phyloP scores from a whole-genome alignment of 2,797 vertebrate species.

The Pempheris klunzingeri region DNA sequence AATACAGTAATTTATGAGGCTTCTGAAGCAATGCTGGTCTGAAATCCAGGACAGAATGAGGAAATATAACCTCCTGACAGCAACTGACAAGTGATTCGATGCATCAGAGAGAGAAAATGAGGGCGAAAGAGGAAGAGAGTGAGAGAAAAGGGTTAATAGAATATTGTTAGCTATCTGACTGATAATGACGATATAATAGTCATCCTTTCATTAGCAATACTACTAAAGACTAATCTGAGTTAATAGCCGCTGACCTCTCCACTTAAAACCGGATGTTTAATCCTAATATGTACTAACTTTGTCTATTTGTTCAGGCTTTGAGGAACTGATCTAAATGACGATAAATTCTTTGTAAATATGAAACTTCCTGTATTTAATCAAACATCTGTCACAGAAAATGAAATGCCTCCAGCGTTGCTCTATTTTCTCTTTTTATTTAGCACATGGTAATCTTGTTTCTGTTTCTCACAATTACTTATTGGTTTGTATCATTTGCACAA shows the following conservation, averaged over 20 bases:
- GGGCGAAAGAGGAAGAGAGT: not conserved
- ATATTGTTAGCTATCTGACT: not conserved
- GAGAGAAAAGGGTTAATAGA: not conserved
- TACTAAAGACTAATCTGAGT: not conserved
- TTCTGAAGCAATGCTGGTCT: not conserved
- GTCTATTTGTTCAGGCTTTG: not conserved
- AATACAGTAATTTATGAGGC: not conserved
- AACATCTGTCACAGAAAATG: not conserved
- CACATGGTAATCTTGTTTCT: not conserved
- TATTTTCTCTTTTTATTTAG: slow-evolving; percentile 1
- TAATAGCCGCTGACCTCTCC: not conserved
- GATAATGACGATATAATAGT: not conserved
- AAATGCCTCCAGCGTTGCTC: not conserved
- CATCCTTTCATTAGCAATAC: not conserved
- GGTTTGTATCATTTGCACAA: slow-evolving; percentile 4
- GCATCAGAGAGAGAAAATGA: not conserved
- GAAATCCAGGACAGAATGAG: slow-evolving; percentile 9
- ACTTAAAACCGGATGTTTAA: slow-evolving; percentile 5
- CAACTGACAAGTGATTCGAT: not conserved
- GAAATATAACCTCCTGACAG: not conserved
- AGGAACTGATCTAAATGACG: not conserved
- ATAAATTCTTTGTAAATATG: not conserved
- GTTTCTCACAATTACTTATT: not conserved
- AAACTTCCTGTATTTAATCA: not conserved
- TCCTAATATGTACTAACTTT: not conserved